A percentile compares a stretch with the other conserved stretches of the same genome.
Conservation (phyloP, 2,113 vertebrate genomes). For the Peromyscus polionotus region DNA sequence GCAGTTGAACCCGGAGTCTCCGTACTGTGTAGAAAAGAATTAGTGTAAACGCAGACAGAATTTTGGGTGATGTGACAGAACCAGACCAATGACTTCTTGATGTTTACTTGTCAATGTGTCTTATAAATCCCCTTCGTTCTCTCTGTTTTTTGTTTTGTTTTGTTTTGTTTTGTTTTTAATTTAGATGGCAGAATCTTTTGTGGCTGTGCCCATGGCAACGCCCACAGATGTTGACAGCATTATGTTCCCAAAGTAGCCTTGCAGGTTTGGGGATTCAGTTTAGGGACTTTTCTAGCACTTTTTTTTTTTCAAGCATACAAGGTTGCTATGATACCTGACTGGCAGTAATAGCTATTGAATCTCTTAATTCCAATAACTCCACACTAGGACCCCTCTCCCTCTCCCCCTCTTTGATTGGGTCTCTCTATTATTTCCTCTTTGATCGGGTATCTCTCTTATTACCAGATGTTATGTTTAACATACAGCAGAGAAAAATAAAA, state of each 20-base stretch:
- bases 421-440: slow-evolving; percentile 38
- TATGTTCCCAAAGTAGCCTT: slow-evolving; percentile 79
- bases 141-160: neutral
- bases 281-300: slow-evolving; percentile 75
- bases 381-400: neutral
- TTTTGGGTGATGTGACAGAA: neutral
- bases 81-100: slow-evolving; percentile 40
- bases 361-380: slow-evolving; percentile 83
- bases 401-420: neutral
- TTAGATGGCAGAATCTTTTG: slow-evolving; percentile 76
- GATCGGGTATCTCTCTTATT: slow-evolving; percentile 60
- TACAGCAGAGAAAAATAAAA: slow-evolving; percentile 57
- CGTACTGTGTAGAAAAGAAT: slow-evolving; percentile 43
- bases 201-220: slow-evolving; percentile 81
- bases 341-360: slow-evolving; percentile 82
- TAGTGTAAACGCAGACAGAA: slow-evolving; percentile 50
- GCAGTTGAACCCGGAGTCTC: slow-evolving; percentile 61
- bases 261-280: slow-evolving; percentile 75
- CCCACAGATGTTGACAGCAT: slow-evolving; percentile 82
- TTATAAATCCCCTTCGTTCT: slow-evolving; percentile 45
- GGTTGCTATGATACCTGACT: slow-evolving; percentile 87
- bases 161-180: slow-evolving; percentile 33
- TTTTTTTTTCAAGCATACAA: slow-evolving; percentile 69
- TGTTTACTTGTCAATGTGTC: neutral
- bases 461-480: slow-evolving; percentile 61